Conservation (phyloP, 2,888 invertebrate species). For the Parelbella ahira region DNA sequence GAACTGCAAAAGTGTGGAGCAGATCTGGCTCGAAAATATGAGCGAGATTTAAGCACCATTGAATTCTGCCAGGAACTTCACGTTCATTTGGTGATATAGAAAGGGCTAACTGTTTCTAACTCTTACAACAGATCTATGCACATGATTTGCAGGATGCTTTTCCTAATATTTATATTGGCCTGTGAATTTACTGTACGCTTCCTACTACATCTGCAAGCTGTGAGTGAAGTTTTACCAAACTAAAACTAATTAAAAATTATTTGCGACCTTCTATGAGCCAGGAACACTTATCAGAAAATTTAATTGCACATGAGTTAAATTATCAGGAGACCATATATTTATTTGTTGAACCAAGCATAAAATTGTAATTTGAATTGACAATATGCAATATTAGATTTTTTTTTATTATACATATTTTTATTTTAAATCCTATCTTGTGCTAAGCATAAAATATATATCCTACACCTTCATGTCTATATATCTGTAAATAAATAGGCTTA, state of each 20-base stretch:
- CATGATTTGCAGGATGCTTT: constrained; percentile 31
- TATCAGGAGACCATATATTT: constrained; percentile 29
- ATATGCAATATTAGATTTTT: constrained; percentile 17
- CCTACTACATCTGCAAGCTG: constrained; percentile 31
- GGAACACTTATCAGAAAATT: constrained; percentile 33
- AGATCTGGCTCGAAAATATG: constrained; percentile 32
- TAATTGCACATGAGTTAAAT: constrained; percentile 29
- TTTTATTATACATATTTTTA: background rate
- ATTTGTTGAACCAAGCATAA: constrained; percentile 29
- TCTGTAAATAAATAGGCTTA: no score
- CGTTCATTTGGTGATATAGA: constrained; percentile 30
- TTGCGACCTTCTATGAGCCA: constrained; percentile 29
- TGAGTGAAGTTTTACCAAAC: constrained; percentile 35
- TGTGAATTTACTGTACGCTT: constrained; percentile 33
- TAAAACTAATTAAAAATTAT: constrained; percentile 29
- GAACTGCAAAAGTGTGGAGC: constrained; percentile 32
- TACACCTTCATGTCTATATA: no score
- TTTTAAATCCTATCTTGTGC: background rate
- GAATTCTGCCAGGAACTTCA: constrained; percentile 34
- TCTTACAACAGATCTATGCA: constrained; percentile 28
- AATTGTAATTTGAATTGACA: no score
- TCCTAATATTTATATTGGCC: constrained; percentile 26
- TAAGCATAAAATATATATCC: background rate
- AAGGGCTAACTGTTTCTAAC: constrained; percentile 24
- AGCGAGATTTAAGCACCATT: constrained; percentile 33